Evolutionary conservation across 1,140 invertebrate species (phyloP), one percentile per base, ranked within the genome.

Genomic region (Penaeus indicus): DNA sequence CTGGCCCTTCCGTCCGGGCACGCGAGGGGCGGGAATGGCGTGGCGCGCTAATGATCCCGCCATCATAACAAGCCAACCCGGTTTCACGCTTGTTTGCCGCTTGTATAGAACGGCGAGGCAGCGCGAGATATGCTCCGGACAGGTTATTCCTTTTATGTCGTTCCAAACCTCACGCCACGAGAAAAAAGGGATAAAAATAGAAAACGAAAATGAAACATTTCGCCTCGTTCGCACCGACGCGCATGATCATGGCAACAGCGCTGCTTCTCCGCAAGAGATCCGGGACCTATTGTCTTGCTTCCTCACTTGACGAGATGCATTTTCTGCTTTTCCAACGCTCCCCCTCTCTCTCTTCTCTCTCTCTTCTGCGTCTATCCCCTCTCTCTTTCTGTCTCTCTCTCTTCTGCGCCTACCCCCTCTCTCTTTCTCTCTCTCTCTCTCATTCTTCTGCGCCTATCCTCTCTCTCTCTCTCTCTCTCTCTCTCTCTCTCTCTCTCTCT

Each of bases 31-130:
- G 62, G 81, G 62, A 83, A 83, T n/a, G 32, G 81, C 81, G 62
- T 83, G 32, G 18, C 32, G 27, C 13, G 54, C 27, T 83, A 64
- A 83, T 83, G 81, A 83, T 42, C 38, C 61, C 25, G 38, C 61
- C 21, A 47, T 19, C 61, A 38, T 83, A 67, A 67, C 81, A 83
- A 83, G 81, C 25, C 61, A n/a, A 22, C 42, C 25, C 38, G 16
- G 63, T 69, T 42, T 83, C 63, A 69, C 63, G 62, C n/a, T 64
- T 83, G 81, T 83, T 83, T 83, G 63, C 27, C 63, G n/a, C 81
- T 69, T 47, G 62, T 27, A 25, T 25, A 25, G 69, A 22, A 27
- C n/a, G 69, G 69, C 54, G 54, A 54, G 54, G 54, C 54, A 54
- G 11, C 54, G 54, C 8, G 11, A 54, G 54, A 54, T 11, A 54